Base-by-base conservation (phyloP, 2,888 invertebrate species). In the Marronus borbonicus region DNA sequence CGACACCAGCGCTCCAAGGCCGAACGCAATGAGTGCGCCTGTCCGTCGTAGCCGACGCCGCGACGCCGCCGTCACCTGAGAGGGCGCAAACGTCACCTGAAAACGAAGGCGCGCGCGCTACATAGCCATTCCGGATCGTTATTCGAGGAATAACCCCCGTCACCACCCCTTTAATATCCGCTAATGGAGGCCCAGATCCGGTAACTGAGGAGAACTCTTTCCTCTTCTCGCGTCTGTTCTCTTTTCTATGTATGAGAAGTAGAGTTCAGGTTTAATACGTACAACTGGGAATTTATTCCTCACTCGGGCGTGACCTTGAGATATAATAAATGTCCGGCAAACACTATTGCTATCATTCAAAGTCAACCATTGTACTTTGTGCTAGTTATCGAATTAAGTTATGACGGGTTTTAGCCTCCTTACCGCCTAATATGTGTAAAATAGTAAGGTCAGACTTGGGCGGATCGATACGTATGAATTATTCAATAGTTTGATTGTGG, bases 401-500 rank as follows among this genome's bases (percentile, higher is more conserved):
- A 44, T 8, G 55, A 24, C 14, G 55, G 14, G 39, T 68, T 79
- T 72, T 80, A 83, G 81, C 4, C 39, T 5, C 44, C 60, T 8
- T 49, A 85, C 87, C 87, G 86, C 87, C 88, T 88, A 88, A 88
- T 88, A 88, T 88, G 87, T 87, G 88, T 84, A 86, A 86, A 86
- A 87, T 86, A 87, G 88, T 87, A 88, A 88, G 88, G 88, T 88
- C 88, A 88, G 88, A 88, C 87, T 86, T 86, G 85, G 86, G 85
- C 85, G 87, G 87, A 88, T 88, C 88, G 88, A 88, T 88, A 88
- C 24, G 50, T 87, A 88, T 88, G 88, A 88, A 88, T 88, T 88
- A 88, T 88, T 88, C 88, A 88, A 88, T 88, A 88, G 88, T 74
- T 60, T 74, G 44, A 87, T 86, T 85, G 87, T 87, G 86, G 88